Evolutionary conservation across 2,797 vertebrate genomes (phyloP).

Genomic region (Orientallactaga sibirica): DNA sequence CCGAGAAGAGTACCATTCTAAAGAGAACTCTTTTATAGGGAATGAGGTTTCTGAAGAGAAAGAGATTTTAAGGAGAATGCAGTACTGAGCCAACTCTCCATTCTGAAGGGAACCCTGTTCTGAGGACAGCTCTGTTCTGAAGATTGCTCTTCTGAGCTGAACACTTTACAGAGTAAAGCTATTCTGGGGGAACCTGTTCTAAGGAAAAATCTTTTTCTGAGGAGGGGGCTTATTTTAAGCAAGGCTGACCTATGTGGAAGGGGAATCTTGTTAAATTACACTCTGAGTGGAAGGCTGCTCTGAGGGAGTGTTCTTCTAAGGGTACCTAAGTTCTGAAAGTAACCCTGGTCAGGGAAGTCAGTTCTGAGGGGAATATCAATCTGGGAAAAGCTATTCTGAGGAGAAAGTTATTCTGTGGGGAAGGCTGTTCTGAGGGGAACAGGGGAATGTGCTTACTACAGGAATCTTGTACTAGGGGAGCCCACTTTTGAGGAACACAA

Average conservation of each 20-base stretch:
- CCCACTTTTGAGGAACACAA: not conserved
- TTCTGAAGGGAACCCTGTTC: not conserved
- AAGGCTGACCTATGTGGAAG: not conserved
- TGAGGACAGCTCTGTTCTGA: not conserved
- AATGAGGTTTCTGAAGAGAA: too few species aligned
- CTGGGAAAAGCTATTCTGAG: not conserved
- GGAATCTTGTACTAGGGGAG: too few species aligned
- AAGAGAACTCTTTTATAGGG: not conserved
- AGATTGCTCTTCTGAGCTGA: not conserved
- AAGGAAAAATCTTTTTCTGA: not conserved
- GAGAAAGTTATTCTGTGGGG: not conserved
- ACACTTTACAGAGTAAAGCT: too few species aligned
- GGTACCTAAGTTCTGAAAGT: not conserved
- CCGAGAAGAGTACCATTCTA: not conserved
- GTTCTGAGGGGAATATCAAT: not conserved
- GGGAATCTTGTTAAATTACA: not conserved
- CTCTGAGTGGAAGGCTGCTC: not conserved
- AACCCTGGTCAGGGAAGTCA: not conserved
- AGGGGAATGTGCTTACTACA: too few species aligned
- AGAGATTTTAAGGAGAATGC: too few species aligned
- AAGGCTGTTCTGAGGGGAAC: not conserved
- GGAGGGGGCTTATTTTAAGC: not conserved
- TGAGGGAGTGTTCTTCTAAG: not conserved
- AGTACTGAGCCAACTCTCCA: not conserved
- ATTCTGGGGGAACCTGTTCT: not conserved